Conservation (phyloP, 2,797 vertebrate genomes). For the Typhlichthys subterraneus region DNA sequence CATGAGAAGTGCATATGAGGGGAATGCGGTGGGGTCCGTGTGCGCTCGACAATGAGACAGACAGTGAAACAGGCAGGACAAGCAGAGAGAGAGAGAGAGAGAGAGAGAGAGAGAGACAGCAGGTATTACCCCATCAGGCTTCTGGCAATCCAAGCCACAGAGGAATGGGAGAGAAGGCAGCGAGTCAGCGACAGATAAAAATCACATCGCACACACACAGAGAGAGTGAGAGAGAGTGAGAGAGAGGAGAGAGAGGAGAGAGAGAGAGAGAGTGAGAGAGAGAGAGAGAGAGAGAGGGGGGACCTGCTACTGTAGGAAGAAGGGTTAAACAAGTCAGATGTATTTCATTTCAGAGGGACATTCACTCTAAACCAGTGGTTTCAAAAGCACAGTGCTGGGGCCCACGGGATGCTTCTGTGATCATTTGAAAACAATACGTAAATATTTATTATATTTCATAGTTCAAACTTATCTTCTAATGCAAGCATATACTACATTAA, state of each 20-base stretch:
- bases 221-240: slow-evolving; percentile 9
- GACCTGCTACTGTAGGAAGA: neutral
- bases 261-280: slow-evolving; percentile 20
- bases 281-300: slow-evolving; percentile 1
- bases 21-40: slow-evolving; percentile 21
- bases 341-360: too few relatives aligned
- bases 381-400: too few relatives aligned
- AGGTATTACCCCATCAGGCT: slow-evolving; percentile 96
- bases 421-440: too few relatives aligned
- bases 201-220: slow-evolving; percentile 2
- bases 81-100: slow-evolving; percentile 14
- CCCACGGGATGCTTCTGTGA: too few relatives aligned
- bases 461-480: too few relatives aligned
- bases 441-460: too few relatives aligned
- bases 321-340: neutral
- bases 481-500: too few relatives aligned
- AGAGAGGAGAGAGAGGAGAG: slow-evolving; percentile 21
- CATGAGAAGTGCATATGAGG: slow-evolving; percentile 51
- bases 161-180: slow-evolving; percentile 44
- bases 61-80: slow-evolving; percentile 21
- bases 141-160: slow-evolving; percentile 87
- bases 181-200: slow-evolving; percentile 56
- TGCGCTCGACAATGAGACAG: slow-evolving; percentile 35
- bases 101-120: slow-evolving; percentile 39
- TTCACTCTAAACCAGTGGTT: too few relatives aligned